Evolutionary conservation across 2,888 invertebrate genomes (phyloP).

Genomic region (Synanthedon tipuliformis): DNA sequence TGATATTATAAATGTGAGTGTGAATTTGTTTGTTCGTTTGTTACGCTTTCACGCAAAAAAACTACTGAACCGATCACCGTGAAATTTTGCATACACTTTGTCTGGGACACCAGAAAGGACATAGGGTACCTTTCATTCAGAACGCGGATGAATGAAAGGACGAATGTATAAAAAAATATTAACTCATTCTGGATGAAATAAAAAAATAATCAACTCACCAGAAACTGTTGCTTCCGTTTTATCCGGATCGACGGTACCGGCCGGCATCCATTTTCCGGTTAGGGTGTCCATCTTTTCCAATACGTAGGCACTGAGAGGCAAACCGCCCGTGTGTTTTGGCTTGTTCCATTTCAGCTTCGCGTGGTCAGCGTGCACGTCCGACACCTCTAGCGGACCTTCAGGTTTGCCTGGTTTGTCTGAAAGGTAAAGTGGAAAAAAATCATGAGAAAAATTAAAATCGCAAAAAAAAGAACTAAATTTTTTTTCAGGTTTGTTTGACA

Average conservation of each 20-base stretch:
- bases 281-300: slow-evolving; percentile 95
- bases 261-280: slow-evolving; percentile 90
- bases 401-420: slow-evolving; percentile 87
- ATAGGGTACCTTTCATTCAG: too few relatives aligned
- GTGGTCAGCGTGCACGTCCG: slow-evolving; percentile 92
- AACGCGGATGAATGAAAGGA: too few relatives aligned
- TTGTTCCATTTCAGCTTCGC: slow-evolving; percentile 95
- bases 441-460: not conserved
- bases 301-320: slow-evolving; percentile 89
- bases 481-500: too few relatives aligned
- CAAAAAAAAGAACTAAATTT: too few relatives aligned
- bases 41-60: too few relatives aligned
- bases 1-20: too few relatives aligned
- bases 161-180: too few relatives aligned
- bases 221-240: slow-evolving; percentile 85
- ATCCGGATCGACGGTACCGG: slow-evolving; percentile 84
- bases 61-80: too few relatives aligned
- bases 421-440: not conserved
- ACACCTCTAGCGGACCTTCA: slow-evolving; percentile 91
- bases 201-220: slow-evolving; percentile 27
- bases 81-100: too few relatives aligned
- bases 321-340: slow-evolving; percentile 95
- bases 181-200: too few relatives aligned
- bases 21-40: too few relatives aligned
- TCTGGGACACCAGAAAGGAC: too few relatives aligned